Percentiles rank a stretch among this genome's conserved stretches.
Evolutionary conservation across 1,140 invertebrate species (phyloP).

Genomic region (Zaprionus gabonicus): DNA sequence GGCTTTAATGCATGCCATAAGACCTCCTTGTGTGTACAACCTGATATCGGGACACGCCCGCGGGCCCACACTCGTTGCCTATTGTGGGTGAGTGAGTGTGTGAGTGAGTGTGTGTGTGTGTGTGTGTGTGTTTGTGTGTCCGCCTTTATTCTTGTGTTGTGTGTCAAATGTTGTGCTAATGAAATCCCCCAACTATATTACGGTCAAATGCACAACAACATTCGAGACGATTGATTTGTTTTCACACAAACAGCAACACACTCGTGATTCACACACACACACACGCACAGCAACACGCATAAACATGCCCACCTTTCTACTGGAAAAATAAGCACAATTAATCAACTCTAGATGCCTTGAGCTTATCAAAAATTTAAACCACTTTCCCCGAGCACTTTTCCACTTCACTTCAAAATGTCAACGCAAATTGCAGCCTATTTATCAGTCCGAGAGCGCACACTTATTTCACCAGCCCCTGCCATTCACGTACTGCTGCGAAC

Average conservation of each 20-base stretch:
- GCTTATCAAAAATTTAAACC: constrained; percentile 80
- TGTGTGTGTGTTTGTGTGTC: not conserved
- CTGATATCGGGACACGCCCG: constrained; percentile 71
- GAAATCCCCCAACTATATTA: constrained; percentile 67
- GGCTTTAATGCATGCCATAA: constrained; percentile 63
- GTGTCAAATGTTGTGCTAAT: constrained; percentile 81
- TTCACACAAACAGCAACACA: constrained; percentile 21
- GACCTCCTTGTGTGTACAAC: constrained; percentile 33
- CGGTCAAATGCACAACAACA: constrained; percentile 69
- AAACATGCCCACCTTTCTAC: constrained; percentile 36
- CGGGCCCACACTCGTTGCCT: constrained; percentile 46
- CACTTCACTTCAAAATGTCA: constrained; percentile 70
- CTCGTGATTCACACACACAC: constrained; percentile 11
- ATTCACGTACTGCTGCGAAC: not conserved
- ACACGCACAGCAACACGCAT: not conserved
- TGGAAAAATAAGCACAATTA: constrained; percentile 69
- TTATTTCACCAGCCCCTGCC: constrained; percentile 30
- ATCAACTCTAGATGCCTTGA: constrained; percentile 62
- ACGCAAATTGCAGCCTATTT: constrained; percentile 83
- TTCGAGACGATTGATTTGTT: constrained; percentile 66
- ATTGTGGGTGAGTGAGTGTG: constrained; percentile 22
- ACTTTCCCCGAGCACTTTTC: constrained; percentile 52
- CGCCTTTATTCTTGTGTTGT: constrained; percentile 73
- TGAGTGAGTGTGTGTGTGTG: not conserved
- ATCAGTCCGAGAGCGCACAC: constrained; percentile 57